Evolutionary conservation across 2,113 vertebrate genomes (phyloP).

Genomic region (Stictonetta naevosa): DNA sequence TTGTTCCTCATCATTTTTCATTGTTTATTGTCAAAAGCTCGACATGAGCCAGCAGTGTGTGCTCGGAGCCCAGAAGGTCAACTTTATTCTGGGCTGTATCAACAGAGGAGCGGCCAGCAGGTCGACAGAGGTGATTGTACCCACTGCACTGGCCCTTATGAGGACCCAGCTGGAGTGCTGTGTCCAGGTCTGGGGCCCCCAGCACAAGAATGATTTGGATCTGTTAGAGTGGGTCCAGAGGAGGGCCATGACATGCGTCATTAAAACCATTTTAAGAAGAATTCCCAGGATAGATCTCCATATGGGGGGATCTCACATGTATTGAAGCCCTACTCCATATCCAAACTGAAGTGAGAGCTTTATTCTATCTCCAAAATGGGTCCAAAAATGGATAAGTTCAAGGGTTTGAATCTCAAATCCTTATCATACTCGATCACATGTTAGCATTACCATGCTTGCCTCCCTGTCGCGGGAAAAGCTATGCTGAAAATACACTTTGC

Average conservation of each 20-base stretch:
- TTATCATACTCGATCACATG: rapidly evolving
- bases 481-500: not conserved
- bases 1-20: not conserved
- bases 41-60: too few species aligned
- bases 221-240: too few species aligned
- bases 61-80: too few species aligned
- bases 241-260: not conserved
- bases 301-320: not conserved
- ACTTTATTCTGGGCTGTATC: too few species aligned
- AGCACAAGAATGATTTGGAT: too few species aligned
- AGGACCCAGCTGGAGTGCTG: too few species aligned
- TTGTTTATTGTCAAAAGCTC: too few species aligned
- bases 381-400: not conserved
- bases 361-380: not conserved
- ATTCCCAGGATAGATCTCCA: not conserved
- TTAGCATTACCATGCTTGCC: not conserved
- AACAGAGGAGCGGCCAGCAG: too few species aligned
- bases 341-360: not conserved
- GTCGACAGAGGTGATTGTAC: too few species aligned
- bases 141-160: too few species aligned
- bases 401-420: not conserved
- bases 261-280: not conserved
- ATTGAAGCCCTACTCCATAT: not conserved
- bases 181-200: too few species aligned
- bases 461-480: not conserved